Percentiles rank a stretch among this genome's conserved stretches.
These are phyloP conservation scores for Patella pellucida DNA, from an alignment of 2,888 invertebrate species.

Conservation along the genomic window DNA sequence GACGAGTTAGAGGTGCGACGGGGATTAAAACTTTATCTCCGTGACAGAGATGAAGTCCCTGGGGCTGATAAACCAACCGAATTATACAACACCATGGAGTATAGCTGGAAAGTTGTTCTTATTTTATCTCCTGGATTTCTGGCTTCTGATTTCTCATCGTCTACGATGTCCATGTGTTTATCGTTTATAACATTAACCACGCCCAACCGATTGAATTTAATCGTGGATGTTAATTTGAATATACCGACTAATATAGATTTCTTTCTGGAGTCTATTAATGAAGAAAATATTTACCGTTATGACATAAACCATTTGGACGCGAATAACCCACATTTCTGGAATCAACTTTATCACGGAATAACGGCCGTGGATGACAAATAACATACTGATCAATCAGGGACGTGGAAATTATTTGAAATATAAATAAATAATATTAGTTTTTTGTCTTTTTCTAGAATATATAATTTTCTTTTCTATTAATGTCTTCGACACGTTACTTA, in stretches of 20 bases:
- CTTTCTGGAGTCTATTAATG: neutral
- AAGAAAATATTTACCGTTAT: neutral
- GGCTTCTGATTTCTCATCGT: neutral
- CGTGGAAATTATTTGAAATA: too few species aligned
- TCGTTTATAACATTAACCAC: neutral
- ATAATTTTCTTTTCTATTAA: too few species aligned
- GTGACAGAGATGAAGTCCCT: neutral
- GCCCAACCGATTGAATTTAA: constrained; percentile 1
- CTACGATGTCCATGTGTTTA: neutral
- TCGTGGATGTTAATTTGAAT: neutral
- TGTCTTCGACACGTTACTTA: too few species aligned
- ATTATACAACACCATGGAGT: neutral
- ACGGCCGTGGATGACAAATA: too few species aligned
- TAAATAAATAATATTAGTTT: too few species aligned
- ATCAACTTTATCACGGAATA: too few species aligned
- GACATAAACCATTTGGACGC: too few species aligned
- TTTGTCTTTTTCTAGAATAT: too few species aligned
- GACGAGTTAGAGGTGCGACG: neutral
- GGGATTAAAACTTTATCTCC: neutral
- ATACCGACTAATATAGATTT: neutral
- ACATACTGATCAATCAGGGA: too few species aligned
- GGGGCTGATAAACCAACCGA: neutral
- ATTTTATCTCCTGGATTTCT: neutral
- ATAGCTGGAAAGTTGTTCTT: neutral
- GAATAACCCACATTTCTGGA: too few species aligned